Evolutionary conservation across 2,888 invertebrate genomes (phyloP), one percentile per base, ranked within the genome.

Genomic region (Erebia epiphron): DNA sequence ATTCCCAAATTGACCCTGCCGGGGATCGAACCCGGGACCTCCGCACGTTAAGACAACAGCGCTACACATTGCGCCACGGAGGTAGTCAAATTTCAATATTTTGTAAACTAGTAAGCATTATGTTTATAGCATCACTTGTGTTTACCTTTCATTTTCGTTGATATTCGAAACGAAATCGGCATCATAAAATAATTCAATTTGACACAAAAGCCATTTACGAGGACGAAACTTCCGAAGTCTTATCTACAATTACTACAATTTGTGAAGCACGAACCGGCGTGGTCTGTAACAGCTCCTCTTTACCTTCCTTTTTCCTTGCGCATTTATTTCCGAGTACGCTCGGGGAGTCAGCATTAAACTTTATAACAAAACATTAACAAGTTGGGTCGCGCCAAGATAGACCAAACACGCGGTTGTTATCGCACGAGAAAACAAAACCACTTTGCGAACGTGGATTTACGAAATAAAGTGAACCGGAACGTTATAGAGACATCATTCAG

Each of bases 311-410:
- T 67, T 67, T 67, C 57, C 58, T 63, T 72, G 71, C 70, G 70
- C 73, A 75, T 76, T 76, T 77, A 74, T 76, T 75, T 74, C 71
- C 71, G 65, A 69, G 74, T 73, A 71, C 72, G 74, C 72, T 68
- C 73, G 75, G 71, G 74, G 75, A 75, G 75, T 73, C 69, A 72
- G 72, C 72, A 69, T 77, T 76, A 75, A 75, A 76, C 71, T 73
- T 74, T 73, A 72, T 73, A 76, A 76, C 76, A 78, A 71, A 74
- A 75, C 73, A 76, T 75, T 74, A 76, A 76, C 75, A 76, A 76
- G 73, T 76, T 77, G 72, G 69, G 73, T 68, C 67, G 71, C 71
- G 75, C 70, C 67, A 72, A 72, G 69, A 74, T 67, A 71, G 75
- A 73, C 69, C 69, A 56, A 72, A 71, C 74, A 71, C 72, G 76